phyloP scores from a whole-genome alignment of 2,797 vertebrate genomes.

The Pseudochaenichthys georgianus region DNA sequence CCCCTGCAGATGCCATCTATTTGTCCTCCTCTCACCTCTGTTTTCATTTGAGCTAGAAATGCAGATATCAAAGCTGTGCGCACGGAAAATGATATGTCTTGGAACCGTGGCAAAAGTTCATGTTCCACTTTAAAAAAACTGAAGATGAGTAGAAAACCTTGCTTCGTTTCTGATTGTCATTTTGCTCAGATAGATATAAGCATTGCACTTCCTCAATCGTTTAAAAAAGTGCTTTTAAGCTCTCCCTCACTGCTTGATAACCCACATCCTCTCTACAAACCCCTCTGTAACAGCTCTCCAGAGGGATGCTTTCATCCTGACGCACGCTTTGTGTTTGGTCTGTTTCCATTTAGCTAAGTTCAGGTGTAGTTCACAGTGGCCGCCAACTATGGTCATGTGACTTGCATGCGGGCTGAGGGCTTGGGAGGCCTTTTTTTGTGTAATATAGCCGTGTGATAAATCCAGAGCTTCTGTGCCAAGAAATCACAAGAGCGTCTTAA shows the following conservation, averaged over 20 bases:
- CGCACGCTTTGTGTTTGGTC: slow-evolving; percentile 81
- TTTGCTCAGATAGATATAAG: slow-evolving; percentile 42
- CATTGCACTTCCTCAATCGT: slow-evolving; percentile 61
- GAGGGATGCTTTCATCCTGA: slow-evolving; percentile 84
- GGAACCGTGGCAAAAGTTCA: slow-evolving; percentile 1
- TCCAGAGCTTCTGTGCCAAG: slow-evolving; percentile 57
- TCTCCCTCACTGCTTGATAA: slow-evolving; percentile 65
- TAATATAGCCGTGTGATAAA: slow-evolving; percentile 64
- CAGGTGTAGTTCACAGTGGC: slow-evolving; percentile 82
- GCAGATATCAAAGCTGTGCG: slow-evolving; percentile 6
- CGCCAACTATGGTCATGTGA: slow-evolving; percentile 74
- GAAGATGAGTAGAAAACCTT: slow-evolving; percentile 26
- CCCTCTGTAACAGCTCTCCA: slow-evolving; percentile 69
- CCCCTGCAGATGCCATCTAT: not conserved
- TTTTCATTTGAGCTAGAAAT: slow-evolving; percentile 22
- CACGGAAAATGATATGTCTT: slow-evolving; percentile 6
- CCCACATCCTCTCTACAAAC: slow-evolving; percentile 74
- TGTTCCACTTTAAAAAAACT: slow-evolving; percentile 10
- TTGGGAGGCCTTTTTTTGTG: slow-evolving; percentile 62
- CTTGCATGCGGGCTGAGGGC: slow-evolving; percentile 59
- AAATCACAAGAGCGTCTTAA: slow-evolving; percentile 39
- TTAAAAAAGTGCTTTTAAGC: slow-evolving; percentile 50
- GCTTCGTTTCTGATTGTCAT: slow-evolving; percentile 23
- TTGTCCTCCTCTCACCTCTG: slow-evolving; percentile 5
- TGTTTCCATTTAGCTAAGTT: slow-evolving; percentile 84